phyloP scores from a whole-genome alignment of 2,888 invertebrate species.

The Phragmatobia fuliginosa region DNA sequence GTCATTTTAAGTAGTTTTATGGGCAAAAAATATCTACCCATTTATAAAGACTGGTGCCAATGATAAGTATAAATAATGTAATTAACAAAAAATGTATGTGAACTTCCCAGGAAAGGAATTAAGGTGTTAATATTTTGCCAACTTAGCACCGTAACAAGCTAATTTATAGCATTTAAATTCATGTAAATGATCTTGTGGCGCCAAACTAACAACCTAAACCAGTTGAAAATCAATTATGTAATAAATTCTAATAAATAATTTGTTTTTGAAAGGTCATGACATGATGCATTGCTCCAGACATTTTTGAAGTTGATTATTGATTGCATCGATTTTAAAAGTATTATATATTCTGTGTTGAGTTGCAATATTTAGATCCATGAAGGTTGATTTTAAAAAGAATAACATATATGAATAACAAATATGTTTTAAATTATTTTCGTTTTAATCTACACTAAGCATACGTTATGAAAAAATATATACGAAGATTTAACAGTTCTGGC shows the following conservation, averaged over 20 bases:
- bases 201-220: conserved; percentile 24
- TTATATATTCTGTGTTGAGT: background rate
- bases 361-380: background rate
- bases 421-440: too few species aligned
- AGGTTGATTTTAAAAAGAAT: too few species aligned
- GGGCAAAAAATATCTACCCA: background rate
- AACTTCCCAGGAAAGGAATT: background rate
- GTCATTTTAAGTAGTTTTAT: background rate
- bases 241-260: background rate
- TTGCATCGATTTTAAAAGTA: background rate
- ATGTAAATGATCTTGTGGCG: conserved; percentile 3
- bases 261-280: conserved; percentile 23
- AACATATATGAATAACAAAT: too few species aligned
- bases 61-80: background rate
- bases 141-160: background rate
- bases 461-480: too few species aligned
- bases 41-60: background rate
- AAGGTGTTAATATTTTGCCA: background rate
- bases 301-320: background rate
- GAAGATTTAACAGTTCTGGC: too few species aligned
- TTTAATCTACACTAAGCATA: too few species aligned
- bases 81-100: background rate
- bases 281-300: conserved; percentile 28
- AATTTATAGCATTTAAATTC: background rate
- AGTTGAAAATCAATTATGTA: conserved; percentile 16